Percentiles rank a stretch among this genome's conserved stretches.
Evolutionary conservation across 1,140 invertebrate genomes (phyloP).

Genomic region (Drosophila mayri): DNA sequence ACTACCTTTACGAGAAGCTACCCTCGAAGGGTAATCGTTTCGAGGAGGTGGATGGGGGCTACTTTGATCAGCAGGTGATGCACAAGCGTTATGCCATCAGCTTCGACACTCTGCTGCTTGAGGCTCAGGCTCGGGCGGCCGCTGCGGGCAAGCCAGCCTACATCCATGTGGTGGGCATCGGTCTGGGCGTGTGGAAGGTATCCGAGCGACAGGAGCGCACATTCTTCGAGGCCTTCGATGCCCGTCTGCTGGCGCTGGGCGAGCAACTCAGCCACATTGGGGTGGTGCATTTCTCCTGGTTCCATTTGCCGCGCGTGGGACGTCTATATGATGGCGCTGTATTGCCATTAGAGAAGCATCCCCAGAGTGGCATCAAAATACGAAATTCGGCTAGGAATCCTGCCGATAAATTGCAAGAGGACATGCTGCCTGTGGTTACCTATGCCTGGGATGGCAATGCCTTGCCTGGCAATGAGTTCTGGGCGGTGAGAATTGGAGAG

Average conservation of each 20-base stretch:
- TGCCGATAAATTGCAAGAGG: slow-evolving; percentile 53
- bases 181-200: slow-evolving; percentile 71
- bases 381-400: slow-evolving; percentile 64
- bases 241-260: slow-evolving; percentile 63
- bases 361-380: slow-evolving; percentile 61
- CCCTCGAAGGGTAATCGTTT: slow-evolving; percentile 40
- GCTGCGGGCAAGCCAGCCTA: slow-evolving; percentile 58
- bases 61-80: slow-evolving; percentile 72
- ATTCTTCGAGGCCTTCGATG: slow-evolving; percentile 73
- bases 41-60: not conserved
- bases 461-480: slow-evolving; percentile 88
- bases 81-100: slow-evolving; percentile 71
- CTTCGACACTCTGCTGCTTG: slow-evolving; percentile 73
- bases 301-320: slow-evolving; percentile 39
- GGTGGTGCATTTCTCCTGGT: slow-evolving; percentile 82
- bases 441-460: slow-evolving; percentile 90
- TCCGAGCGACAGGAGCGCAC: slow-evolving; percentile 50
- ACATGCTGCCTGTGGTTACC: slow-evolving; percentile 86
- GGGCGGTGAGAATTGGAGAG: slow-evolving; percentile 67
- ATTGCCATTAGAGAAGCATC: slow-evolving; percentile 50
- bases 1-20: slow-evolving; percentile 42
- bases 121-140: slow-evolving; percentile 52
- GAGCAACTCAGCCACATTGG: slow-evolving; percentile 57
- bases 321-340: slow-evolving; percentile 50
- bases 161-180: slow-evolving; percentile 75